These are phyloP conservation scores for Ips nitidus DNA, from an alignment of 1,140 invertebrate genomes.

Conservation along the genomic window DNA sequence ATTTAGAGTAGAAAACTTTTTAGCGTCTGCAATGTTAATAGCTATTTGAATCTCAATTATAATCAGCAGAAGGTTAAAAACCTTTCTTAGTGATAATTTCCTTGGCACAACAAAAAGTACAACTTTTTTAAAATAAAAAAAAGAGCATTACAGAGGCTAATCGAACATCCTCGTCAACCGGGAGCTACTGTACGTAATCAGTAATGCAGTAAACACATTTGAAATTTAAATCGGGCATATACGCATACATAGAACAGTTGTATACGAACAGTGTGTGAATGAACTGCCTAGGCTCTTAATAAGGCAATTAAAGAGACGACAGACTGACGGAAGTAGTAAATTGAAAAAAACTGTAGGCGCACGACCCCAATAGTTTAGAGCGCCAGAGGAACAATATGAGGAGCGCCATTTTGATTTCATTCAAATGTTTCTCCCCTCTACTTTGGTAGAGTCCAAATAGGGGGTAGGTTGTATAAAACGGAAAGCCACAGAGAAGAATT, in stretches of 20 bases:
- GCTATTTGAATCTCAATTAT: too few species aligned
- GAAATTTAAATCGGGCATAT: conserved; percentile 7
- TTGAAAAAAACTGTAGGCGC: conserved; percentile 26
- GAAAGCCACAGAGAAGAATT: too few species aligned
- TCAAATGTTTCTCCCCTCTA: too few species aligned
- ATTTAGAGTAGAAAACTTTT: too few species aligned
- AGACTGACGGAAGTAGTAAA: conserved; percentile 34
- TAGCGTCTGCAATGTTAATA: too few species aligned
- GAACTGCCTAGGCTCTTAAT: conserved; percentile 28
- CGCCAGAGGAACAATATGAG: too few species aligned
- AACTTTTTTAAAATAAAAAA: not conserved
- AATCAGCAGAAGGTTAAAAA: too few species aligned
- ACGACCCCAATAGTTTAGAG: not conserved
- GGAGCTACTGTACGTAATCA: not conserved
- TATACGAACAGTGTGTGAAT: conserved; percentile 9
- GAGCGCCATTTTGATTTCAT: too few species aligned
- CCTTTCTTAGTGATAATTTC: too few species aligned
- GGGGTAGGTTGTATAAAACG: too few species aligned
- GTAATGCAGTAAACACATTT: conserved; percentile 8
- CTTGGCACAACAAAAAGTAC: not conserved
- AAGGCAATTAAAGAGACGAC: conserved; percentile 31
- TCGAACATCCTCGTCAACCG: not conserved
- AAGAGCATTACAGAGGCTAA: not conserved
- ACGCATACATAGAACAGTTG: conserved; percentile 1
- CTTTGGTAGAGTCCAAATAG: too few species aligned